A percentile compares a stretch with the other conserved stretches of the same genome.
phyloP scores from a whole-genome alignment of 2,113 vertebrate genomes.

The Cygnus buccinator region DNA sequence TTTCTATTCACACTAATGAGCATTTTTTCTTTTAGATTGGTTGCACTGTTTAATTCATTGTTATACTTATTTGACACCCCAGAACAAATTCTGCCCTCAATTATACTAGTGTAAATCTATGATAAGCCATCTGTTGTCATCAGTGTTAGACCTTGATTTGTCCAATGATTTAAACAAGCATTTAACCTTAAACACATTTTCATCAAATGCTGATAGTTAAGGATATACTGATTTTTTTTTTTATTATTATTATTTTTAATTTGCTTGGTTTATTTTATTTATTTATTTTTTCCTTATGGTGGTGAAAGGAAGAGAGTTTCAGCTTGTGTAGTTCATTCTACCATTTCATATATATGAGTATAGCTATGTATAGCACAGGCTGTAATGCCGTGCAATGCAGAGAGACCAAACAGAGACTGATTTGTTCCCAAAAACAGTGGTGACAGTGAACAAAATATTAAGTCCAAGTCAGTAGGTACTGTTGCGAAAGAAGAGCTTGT shows the following conservation, averaged over 20 bases:
- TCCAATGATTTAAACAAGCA: constrained; percentile 28
- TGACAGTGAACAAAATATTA: constrained; percentile 49
- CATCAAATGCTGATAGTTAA: neutral
- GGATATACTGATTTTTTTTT: neutral
- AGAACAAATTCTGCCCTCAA: neutral
- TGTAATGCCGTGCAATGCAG: neutral
- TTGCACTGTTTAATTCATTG: constrained; percentile 43
- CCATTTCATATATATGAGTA: neutral
- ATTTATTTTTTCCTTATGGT: neutral
- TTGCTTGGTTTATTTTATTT: neutral
- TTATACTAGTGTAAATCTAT: neutral
- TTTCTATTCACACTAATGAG: constrained; percentile 47
- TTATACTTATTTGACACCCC: constrained; percentile 8
- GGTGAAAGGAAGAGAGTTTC: neutral
- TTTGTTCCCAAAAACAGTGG: neutral
- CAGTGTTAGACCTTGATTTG: constrained; percentile 4
- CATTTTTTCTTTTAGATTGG: constrained; percentile 44
- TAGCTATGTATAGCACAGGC: neutral
- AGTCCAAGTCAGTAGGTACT: constrained; percentile 18
- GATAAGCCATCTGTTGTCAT: neutral
- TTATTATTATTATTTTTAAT: too few relatives aligned
- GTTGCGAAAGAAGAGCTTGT: constrained; percentile 58
- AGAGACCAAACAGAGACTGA: neutral
- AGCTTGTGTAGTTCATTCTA: neutral
- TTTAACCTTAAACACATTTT: neutral